A percentile compares a stretch with the other conserved stretches of the same genome.
Conservation (phyloP, 2,113 vertebrate genomes). For the Sardina pilchardus region DNA sequence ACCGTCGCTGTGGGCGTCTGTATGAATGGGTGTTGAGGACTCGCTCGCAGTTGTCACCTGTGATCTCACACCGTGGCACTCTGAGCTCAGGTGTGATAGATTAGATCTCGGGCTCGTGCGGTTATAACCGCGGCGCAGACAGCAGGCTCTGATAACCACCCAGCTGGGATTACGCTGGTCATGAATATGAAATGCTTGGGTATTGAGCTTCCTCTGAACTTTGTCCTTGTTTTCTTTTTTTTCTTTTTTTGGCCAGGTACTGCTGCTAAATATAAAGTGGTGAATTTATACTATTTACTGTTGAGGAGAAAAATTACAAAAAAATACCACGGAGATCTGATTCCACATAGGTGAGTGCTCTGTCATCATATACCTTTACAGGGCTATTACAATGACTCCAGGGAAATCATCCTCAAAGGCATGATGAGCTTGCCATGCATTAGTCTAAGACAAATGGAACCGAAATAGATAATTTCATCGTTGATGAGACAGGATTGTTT, state of each 20-base stretch:
- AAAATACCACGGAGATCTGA: neutral
- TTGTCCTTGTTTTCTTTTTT: neutral
- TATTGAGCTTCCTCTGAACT: neutral
- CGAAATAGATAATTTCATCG: neutral
- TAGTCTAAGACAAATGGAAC: neutral
- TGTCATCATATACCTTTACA: neutral
- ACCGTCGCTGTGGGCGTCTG: neutral
- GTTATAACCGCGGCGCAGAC: neutral
- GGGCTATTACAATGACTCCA: neutral
- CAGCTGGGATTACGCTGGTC: neutral
- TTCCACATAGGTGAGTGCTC: neutral
- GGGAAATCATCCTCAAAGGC: neutral
- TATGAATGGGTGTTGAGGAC: neutral
- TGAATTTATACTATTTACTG: neutral
- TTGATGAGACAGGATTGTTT: neutral
- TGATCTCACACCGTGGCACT: neutral
- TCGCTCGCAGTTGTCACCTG: neutral
- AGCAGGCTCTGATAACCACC: neutral
- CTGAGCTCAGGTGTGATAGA: conserved; percentile 7
- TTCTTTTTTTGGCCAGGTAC: neutral
- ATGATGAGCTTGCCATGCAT: neutral
- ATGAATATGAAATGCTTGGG: conserved; percentile 16
- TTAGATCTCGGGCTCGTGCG: neutral
- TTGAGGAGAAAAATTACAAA: neutral
- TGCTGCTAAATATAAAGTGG: neutral